Evolutionary conservation across 2,797 vertebrate species (phyloP).

Genomic region (Vespertilio murinus): DNA sequence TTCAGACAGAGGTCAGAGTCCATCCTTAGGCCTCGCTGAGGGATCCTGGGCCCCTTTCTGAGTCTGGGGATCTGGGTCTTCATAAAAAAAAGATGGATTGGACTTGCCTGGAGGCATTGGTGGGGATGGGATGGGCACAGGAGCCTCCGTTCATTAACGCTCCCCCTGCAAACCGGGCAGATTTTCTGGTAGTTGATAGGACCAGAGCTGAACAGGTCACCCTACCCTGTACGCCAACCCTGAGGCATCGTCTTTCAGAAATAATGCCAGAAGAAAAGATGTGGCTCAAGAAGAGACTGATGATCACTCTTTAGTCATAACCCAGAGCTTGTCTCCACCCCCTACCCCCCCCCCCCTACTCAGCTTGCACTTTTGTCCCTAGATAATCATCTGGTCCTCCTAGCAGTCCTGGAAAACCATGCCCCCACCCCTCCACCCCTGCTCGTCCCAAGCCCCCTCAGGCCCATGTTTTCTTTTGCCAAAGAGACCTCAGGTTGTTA

Average conservation of each 20-base stretch:
- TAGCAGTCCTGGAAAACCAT: not conserved
- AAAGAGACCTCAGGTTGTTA: not conserved
- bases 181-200: not conserved
- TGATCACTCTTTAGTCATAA: not conserved
- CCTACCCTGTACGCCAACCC: not conserved
- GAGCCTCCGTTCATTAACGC: not conserved
- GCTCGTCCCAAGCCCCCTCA: not conserved
- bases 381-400: not conserved
- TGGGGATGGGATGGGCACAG: not conserved
- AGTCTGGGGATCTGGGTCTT: not conserved
- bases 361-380: not conserved
- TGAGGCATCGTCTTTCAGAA: not conserved
- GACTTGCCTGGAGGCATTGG: not conserved
- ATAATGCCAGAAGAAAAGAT: not conserved
- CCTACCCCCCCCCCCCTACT: not conserved
- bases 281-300: not conserved
- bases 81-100: not conserved
- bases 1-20: not conserved
- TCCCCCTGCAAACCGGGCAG: not conserved
- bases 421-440: too few species aligned
- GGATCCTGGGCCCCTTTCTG: not conserved
- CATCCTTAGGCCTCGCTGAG: not conserved
- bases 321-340: not conserved
- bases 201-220: not conserved
- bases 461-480: not conserved